Conservation (phyloP, 2,797 vertebrate genomes). For the Chelon auratus region DNA sequence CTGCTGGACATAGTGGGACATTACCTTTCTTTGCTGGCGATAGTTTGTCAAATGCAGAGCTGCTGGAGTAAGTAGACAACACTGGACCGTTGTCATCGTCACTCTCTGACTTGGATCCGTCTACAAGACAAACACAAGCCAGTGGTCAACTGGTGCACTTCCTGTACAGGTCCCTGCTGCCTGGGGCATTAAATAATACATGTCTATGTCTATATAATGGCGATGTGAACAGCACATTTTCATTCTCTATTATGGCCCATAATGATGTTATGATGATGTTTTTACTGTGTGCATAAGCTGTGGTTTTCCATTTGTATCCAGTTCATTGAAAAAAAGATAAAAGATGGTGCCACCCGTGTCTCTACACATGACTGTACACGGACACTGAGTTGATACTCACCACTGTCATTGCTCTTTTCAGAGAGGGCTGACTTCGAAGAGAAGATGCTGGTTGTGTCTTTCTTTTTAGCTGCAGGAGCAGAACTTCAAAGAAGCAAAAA, state of each 20-base stretch:
- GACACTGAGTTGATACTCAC: conserved; percentile 78
- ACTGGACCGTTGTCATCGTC: conserved; percentile 87
- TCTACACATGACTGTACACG: background rate
- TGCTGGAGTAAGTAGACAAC: conserved; percentile 91
- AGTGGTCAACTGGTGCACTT: background rate
- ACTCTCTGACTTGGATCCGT: conserved; percentile 91
- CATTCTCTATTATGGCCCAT: too few species aligned
- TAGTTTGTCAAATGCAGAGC: conserved; percentile 89
- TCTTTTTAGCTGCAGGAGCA: conserved; percentile 85
- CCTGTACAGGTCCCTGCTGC: background rate
- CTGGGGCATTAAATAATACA: too few species aligned
- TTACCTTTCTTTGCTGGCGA: conserved; percentile 92
- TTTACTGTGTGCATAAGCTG: too few species aligned
- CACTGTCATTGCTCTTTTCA: conserved; percentile 91
- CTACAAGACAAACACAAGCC: conserved; percentile 71
- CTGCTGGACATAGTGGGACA: conserved; percentile 36
- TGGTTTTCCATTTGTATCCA: too few species aligned
- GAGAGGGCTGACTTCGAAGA: conserved; percentile 79
- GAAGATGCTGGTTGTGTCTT: conserved; percentile 85
- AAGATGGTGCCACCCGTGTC: background rate
- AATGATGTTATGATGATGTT: too few species aligned
- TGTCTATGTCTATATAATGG: too few species aligned
- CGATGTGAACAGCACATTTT: too few species aligned
- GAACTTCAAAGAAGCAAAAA: conserved; percentile 80
- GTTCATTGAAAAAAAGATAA: background rate